Evolutionary conservation across 2,797 vertebrate species (phyloP).

Genomic region (Saguinus oedipus): DNA sequence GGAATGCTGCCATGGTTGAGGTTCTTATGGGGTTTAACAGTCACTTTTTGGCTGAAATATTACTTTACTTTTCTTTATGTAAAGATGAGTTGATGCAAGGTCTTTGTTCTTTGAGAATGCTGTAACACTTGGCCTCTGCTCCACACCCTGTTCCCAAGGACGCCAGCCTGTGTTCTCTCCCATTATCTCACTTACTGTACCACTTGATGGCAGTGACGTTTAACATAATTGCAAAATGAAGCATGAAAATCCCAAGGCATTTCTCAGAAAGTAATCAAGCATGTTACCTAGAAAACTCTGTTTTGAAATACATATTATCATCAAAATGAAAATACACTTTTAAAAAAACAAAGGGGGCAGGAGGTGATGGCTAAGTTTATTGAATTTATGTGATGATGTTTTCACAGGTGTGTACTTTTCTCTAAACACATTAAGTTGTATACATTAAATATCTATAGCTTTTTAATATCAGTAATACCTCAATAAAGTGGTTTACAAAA

Average conservation of each 20-base stretch:
- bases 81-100: background rate
- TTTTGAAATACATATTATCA: background rate
- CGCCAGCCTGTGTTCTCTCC: background rate
- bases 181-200: background rate
- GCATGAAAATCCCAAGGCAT: background rate
- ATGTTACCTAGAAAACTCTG: background rate
- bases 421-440: background rate
- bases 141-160: fast-evolving
- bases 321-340: background rate
- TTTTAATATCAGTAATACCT: background rate
- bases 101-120: background rate
- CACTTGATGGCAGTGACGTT: background rate
- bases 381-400: background rate
- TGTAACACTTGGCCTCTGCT: background rate
- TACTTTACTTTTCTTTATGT: background rate
- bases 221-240: background rate
- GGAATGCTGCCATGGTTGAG: background rate
- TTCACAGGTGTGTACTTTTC: background rate
- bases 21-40: background rate
- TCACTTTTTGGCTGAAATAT: background rate
- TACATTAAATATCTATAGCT: background rate
- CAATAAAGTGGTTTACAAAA: background rate
- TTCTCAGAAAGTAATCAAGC: background rate
- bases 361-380: background rate
- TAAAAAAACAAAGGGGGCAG: background rate